A percentile compares a stretch with the other conserved stretches of the same genome.
phyloP scores from a whole-genome alignment of 1,140 invertebrate species.

The Trinorchestia longiramus region DNA sequence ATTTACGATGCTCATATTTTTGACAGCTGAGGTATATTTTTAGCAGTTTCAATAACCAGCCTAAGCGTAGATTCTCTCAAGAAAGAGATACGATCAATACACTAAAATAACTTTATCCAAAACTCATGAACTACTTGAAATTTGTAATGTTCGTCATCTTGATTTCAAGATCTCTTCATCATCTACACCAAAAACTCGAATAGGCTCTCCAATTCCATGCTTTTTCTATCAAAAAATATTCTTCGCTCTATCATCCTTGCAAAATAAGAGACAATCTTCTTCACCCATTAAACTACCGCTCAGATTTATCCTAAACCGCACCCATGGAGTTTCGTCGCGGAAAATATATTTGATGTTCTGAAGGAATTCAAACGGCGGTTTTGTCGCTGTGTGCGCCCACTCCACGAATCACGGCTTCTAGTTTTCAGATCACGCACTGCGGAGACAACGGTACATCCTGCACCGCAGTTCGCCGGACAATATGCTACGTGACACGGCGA shows the following conservation, averaged over 20 bases:
- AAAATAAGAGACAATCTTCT: neutral
- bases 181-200: neutral
- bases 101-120: neutral
- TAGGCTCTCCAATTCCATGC: neutral
- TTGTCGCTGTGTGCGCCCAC: neutral
- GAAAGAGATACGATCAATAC: neutral
- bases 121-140: neutral
- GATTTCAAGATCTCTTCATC: too few species aligned
- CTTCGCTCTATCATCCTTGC: neutral
- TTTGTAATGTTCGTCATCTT: neutral
- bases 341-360: neutral
- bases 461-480: slow-evolving; percentile 36
- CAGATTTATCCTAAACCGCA: neutral
- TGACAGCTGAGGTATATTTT: neutral
- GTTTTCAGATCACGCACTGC: slow-evolving; percentile 42
- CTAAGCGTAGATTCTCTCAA: neutral
- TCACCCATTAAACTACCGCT: neutral
- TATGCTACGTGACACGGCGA: slow-evolving; percentile 54
- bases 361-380: neutral
- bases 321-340: neutral
- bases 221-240: neutral
- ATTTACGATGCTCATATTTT: too few species aligned
- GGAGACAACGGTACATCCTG: slow-evolving; percentile 49
- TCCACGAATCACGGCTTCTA: slow-evolving; percentile 14
- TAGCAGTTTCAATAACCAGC: neutral